Percentiles rank a stretch among this genome's conserved stretches.
Conservation (phyloP, 2,113 vertebrate species). For the Verasper variegatus region DNA sequence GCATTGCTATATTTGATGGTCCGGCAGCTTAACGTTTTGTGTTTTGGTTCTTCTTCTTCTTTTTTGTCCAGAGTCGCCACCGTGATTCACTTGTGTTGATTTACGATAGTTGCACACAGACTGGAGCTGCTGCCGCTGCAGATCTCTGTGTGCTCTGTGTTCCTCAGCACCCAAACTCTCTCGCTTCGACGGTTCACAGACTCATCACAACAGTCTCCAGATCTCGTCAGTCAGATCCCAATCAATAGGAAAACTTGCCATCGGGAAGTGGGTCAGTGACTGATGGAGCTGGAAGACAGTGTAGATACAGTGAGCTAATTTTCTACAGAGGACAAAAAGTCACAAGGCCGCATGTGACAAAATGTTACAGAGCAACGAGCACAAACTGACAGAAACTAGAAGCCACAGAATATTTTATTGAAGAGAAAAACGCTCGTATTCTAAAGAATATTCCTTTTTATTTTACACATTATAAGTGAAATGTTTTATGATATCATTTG, state of each 20-base stretch:
- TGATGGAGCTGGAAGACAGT: background rate
- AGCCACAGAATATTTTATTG: background rate
- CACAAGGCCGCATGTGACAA: background rate
- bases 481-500: background rate
- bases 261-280: background rate
- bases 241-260: background rate
- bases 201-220: background rate
- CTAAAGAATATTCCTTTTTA: background rate
- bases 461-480: background rate
- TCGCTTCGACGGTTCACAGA: background rate
- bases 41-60: background rate
- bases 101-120: background rate
- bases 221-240: background rate
- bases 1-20: background rate
- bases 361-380: background rate
- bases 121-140: slow-evolving; percentile 13
- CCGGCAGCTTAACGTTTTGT: background rate
- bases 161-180: slow-evolving; percentile 1
- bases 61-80: slow-evolving; percentile 5
- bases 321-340: background rate
- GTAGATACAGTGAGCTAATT: background rate
- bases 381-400: no score
- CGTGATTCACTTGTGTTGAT: slow-evolving; percentile 9
- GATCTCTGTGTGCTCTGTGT: slow-evolving; percentile 2
- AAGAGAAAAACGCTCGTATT: background rate